phyloP scores from a whole-genome alignment of 2,888 invertebrate species.

The Pristionchus entomophagus region DNA sequence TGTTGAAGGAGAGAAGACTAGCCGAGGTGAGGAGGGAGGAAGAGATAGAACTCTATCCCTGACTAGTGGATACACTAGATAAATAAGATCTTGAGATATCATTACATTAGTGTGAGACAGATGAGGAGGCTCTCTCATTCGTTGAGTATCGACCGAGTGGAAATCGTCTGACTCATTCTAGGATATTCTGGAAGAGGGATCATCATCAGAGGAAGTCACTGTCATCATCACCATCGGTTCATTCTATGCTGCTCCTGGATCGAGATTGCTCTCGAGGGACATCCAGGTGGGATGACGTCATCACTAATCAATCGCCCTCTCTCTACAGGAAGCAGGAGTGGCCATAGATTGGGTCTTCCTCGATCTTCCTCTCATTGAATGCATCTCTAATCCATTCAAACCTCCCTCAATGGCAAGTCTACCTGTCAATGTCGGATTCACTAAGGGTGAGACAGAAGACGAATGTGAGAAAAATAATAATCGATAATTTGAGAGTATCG shows the following conservation, averaged over 20 bases:
- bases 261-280: background rate
- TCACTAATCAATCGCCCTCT: too few relatives aligned
- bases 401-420: slow-evolving; percentile 53
- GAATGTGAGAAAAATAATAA: background rate
- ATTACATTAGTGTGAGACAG: too few relatives aligned
- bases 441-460: slow-evolving; percentile 44
- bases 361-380: slow-evolving; percentile 57
- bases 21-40: background rate
- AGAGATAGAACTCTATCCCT: too few relatives aligned
- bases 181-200: slow-evolving; percentile 9
- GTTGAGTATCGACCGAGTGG: too few relatives aligned
- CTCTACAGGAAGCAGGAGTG: slow-evolving; percentile 2
- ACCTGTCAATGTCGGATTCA: slow-evolving; percentile 50
- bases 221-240: background rate
- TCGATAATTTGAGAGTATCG: slow-evolving; percentile 62
- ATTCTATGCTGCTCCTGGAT: slow-evolving; percentile 4
- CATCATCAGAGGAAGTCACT: slow-evolving; percentile 21
- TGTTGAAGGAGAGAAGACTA: slow-evolving; percentile 20
- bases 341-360: slow-evolving; percentile 51
- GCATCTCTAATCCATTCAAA: slow-evolving; percentile 51
- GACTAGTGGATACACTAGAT: too few relatives aligned
- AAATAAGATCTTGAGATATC: too few relatives aligned
- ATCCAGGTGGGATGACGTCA: background rate
- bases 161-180: too few relatives aligned
- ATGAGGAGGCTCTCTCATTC: background rate